phyloP scores from a whole-genome alignment of 30 jellyfish, hydroid and myxozoan species.

The Turritopsis dohrnii region DNA sequence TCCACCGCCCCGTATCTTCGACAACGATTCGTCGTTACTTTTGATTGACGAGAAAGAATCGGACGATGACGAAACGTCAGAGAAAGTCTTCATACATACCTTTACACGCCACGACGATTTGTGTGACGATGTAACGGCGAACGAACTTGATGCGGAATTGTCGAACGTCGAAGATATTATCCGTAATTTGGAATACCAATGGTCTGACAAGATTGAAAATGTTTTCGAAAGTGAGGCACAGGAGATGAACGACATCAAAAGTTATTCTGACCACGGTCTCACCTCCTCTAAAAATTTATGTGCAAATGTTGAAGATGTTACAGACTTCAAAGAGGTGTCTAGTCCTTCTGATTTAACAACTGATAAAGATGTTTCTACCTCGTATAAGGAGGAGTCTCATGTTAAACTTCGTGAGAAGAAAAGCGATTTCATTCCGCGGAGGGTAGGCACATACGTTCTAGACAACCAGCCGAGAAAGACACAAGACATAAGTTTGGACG shows the following conservation, averaged over 20 bases:
- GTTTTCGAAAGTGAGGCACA: background rate
- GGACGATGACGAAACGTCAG: background rate
- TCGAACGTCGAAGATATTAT: conserved; percentile 4
- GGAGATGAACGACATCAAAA: background rate
- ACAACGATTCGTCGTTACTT: background rate
- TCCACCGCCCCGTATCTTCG: background rate
- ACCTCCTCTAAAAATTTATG: background rate
- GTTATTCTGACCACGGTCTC: background rate
- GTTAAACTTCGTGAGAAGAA: background rate
- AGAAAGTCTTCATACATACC: background rate
- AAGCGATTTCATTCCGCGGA: background rate
- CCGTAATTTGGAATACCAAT: background rate
- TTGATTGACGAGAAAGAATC: background rate
- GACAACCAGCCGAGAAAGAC: background rate
- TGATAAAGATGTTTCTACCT: background rate
- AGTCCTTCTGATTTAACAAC: background rate
- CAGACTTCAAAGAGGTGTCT: background rate
- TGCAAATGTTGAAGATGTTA: background rate
- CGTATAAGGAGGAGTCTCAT: background rate
- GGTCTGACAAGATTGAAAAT: background rate
- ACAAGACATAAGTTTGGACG: background rate
- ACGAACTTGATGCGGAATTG: background rate
- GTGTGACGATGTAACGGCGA: background rate
- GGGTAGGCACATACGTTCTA: background rate
- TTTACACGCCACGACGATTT: background rate